phyloP scores from a whole-genome alignment of 2,113 vertebrate genomes.

The Nycticryphes semicollaris region DNA sequence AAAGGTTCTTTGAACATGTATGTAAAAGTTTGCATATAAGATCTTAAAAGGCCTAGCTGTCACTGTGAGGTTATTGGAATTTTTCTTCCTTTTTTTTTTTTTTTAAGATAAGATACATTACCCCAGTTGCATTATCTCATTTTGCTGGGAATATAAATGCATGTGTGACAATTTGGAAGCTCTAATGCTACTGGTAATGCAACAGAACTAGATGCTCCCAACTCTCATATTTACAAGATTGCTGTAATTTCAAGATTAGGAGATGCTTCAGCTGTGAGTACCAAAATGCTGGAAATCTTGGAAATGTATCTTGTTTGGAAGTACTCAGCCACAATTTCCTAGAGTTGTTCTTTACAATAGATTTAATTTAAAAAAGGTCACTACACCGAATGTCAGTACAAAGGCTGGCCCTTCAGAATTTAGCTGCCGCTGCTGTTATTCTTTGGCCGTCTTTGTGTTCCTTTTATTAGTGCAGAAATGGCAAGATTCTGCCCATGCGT shows the following conservation, averaged over 20 bases:
- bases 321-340: neutral
- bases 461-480: neutral
- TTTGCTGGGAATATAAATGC: neutral
- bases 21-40: neutral
- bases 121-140: fast-evolving
- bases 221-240: neutral
- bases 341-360: slow-evolving; percentile 1
- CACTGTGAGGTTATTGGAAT: neutral
- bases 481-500: neutral
- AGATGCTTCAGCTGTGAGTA: neutral
- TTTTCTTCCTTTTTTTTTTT: neutral
- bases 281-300: slow-evolving; percentile 7
- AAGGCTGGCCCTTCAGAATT: neutral
- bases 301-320: slow-evolving; percentile 17
- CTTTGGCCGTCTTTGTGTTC: neutral
- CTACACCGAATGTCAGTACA: neutral
- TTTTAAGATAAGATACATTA: neutral
- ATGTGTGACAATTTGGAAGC: neutral
- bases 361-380: neutral
- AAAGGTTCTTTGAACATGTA: neutral
- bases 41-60: neutral
- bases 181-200: neutral
- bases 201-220: neutral
- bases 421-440: neutral
- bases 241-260: neutral